phyloP scores from a whole-genome alignment of 2,888 invertebrate species.

The Zygogramma bicolorata region DNA sequence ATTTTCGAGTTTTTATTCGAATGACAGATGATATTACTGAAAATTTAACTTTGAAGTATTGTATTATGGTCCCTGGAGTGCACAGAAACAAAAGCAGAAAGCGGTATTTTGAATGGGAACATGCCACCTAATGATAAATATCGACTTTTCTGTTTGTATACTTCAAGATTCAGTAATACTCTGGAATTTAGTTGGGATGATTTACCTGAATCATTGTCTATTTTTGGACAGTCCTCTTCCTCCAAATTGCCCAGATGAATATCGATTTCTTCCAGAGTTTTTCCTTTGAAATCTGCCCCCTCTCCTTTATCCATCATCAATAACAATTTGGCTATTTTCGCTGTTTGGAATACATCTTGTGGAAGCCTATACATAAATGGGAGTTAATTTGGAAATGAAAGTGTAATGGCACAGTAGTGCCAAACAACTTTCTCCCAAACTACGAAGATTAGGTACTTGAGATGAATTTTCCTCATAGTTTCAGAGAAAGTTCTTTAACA shows the following conservation, averaged over 20 bases:
- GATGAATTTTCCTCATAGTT: not conserved
- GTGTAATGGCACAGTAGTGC: not conserved
- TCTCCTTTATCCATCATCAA: slow-evolving; percentile 44
- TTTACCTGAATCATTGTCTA: not conserved
- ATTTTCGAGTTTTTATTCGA: not conserved
- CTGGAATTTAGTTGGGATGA: not conserved
- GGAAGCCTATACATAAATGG: slow-evolving; percentile 35
- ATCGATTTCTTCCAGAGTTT: slow-evolving; percentile 44
- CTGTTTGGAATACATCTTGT: slow-evolving; percentile 45
- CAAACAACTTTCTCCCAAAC: not conserved
- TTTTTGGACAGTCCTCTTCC: not conserved
- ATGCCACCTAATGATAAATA: not conserved
- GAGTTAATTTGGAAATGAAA: not conserved
- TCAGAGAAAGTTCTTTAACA: not conserved
- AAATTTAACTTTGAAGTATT: not conserved
- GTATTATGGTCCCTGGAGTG: not conserved
- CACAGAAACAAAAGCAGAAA: not conserved
- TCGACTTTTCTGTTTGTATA: not conserved
- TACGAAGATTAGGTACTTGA: not conserved
- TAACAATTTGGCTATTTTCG: slow-evolving; percentile 45
- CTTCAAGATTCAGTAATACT: not conserved
- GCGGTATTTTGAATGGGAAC: not conserved
- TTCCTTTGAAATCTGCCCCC: slow-evolving; percentile 40
- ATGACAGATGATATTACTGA: not conserved
- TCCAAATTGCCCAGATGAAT: not conserved